A percentile compares a stretch with the other conserved stretches of the same genome.
These are phyloP conservation scores for Varroa destructor DNA, from an alignment of 1,140 invertebrate species.

Conservation along the genomic window DNA sequence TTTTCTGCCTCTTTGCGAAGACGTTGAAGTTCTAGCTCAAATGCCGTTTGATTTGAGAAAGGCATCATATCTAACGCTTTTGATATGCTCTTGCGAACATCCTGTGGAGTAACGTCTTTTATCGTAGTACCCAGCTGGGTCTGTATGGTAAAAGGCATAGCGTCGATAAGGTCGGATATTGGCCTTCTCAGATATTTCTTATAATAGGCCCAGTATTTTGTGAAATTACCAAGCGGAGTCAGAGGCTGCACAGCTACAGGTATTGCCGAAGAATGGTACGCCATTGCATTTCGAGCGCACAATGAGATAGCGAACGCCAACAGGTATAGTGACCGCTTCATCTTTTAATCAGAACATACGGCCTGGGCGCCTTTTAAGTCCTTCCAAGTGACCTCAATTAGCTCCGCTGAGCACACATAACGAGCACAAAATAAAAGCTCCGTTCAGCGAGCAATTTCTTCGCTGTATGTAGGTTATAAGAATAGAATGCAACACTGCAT, in stretches of 20 bases:
- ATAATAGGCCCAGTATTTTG: not conserved
- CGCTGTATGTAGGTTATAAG: too few species aligned
- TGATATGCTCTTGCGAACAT: slow-evolving; percentile 4
- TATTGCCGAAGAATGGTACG: not conserved
- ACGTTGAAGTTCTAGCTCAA: not conserved
- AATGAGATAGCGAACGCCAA: not conserved
- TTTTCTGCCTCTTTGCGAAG: not conserved
- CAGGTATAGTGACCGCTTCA: not conserved
- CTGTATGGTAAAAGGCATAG: slow-evolving; percentile 3
- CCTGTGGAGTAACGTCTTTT: not conserved
- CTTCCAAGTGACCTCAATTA: too few species aligned
- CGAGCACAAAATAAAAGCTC: too few species aligned
- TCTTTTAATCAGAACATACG: too few species aligned
- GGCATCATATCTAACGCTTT: slow-evolving; percentile 26
- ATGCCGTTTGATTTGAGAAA: slow-evolving; percentile 16
- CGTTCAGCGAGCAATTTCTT: too few species aligned
- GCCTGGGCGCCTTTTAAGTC: too few species aligned
- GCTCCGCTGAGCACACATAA: too few species aligned
- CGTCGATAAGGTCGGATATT: slow-evolving; percentile 1
- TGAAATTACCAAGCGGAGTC: slow-evolving; percentile 6
- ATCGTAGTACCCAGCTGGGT: not conserved
- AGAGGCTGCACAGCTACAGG: not conserved
- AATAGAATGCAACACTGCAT: too few species aligned
- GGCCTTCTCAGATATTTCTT: slow-evolving; percentile 3
- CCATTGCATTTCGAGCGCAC: not conserved